phyloP scores from a whole-genome alignment of 2,888 invertebrate genomes.

The Andrena minutula region DNA sequence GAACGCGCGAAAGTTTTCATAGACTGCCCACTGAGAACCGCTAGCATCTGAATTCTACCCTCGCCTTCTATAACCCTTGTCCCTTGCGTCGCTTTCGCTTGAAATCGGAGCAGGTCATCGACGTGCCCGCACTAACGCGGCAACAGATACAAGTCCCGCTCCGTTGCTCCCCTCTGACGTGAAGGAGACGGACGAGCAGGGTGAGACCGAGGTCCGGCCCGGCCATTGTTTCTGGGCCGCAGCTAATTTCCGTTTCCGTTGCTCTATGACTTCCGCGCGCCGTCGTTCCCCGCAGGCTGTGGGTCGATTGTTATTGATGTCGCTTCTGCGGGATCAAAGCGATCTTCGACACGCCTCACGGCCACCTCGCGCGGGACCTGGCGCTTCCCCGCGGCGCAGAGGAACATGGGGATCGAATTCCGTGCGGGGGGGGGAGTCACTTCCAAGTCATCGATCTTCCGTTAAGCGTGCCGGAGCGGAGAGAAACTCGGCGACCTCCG shows the following conservation, averaged over 20 bases:
- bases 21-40: background rate
- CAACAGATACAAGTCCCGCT: slow-evolving; percentile 29
- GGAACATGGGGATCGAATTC: no score
- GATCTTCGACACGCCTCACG: slow-evolving; percentile 50
- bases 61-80: background rate
- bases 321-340: slow-evolving; percentile 64
- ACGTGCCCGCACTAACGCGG: background rate
- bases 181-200: slow-evolving; percentile 42
- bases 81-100: background rate
- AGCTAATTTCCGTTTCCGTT: slow-evolving; percentile 82
- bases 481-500: no score
- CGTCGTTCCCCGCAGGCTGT: slow-evolving; percentile 39
- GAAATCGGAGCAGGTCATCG: background rate
- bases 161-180: slow-evolving; percentile 32
- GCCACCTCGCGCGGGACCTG: background rate
- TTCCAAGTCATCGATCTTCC: no score
- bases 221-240: slow-evolving; percentile 74
- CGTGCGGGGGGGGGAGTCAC: no score
- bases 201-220: slow-evolving; percentile 55
- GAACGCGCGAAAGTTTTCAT: slow-evolving; percentile 46
- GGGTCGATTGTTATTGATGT: slow-evolving; percentile 57
- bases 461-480: no score
- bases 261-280: slow-evolving; percentile 78
- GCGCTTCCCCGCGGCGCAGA: no score
- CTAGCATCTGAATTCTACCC: background rate